Percentiles rank a stretch among this genome's conserved stretches.
Conservation (phyloP, 2,797 vertebrate species). For the Neosilurus hyrtlii region DNA sequence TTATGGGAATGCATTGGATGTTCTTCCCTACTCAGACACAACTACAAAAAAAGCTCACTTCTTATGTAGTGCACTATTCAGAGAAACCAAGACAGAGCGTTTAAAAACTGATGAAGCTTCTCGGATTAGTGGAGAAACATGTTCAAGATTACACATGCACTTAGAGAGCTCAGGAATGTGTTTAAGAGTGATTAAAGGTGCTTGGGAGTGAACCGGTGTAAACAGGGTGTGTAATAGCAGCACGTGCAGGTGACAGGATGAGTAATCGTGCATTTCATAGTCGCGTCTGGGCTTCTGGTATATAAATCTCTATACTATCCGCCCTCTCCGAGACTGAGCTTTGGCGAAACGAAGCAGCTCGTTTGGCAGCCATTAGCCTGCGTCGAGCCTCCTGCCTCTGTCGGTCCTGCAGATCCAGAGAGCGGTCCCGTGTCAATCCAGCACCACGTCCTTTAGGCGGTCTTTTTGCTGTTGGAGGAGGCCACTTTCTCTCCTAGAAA, state of each 20-base stretch:
- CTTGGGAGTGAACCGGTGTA: slow-evolving; percentile 22
- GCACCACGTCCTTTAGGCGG: slow-evolving; percentile 86
- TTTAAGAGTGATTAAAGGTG: slow-evolving; percentile 14
- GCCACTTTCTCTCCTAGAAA: slow-evolving; percentile 78
- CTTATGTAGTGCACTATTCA: background rate
- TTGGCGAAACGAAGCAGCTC: slow-evolving; percentile 96
- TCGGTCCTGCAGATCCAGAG: slow-evolving; percentile 94
- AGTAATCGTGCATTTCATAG: slow-evolving; percentile 79
- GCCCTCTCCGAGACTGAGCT: slow-evolving; percentile 92
- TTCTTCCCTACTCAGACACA: background rate
- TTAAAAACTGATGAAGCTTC: background rate
- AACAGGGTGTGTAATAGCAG: slow-evolving; percentile 44
- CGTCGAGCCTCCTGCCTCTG: slow-evolving; percentile 94
- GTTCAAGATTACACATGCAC: slow-evolving; percentile 21
- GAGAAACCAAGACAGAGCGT: background rate
- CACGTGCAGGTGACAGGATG: slow-evolving; percentile 44
- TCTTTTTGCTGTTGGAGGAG: slow-evolving; percentile 92
- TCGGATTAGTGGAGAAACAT: slow-evolving; percentile 23
- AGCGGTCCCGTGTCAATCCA: slow-evolving; percentile 84
- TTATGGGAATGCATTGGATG: background rate
- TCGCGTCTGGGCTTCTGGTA: slow-evolving; percentile 97
- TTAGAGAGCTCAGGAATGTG: slow-evolving; percentile 14
- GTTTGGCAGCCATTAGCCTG: slow-evolving; percentile 93
- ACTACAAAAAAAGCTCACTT: background rate
- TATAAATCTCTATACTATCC: slow-evolving; percentile 99